Base-by-base conservation (phyloP, 2,113 vertebrate species). In the Hylia prasina region DNA sequence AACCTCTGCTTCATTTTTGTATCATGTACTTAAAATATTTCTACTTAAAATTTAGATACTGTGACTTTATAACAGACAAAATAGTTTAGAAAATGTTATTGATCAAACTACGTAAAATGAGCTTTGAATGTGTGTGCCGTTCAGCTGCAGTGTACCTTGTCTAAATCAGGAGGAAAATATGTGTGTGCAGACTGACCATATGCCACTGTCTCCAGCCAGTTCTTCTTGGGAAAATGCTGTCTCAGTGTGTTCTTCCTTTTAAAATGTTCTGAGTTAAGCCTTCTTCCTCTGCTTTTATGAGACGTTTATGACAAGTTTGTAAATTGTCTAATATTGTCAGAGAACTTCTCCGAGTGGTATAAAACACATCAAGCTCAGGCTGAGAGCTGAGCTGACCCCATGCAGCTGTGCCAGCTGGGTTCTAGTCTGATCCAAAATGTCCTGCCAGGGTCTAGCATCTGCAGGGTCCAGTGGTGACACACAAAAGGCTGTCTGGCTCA, bases 171-270 rank as follows among this genome's bases (percentile, higher is more conserved):
- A 86, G n/a, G 45, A 58, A 6, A 16, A 61, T 6, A 2, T 54
- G 4, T 23, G 6, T 16, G 1, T 30, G 15, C 21, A 33, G 22
- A 63, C 7, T 42, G 42, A 61, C 12, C 19, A 4, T 6, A 4
- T 31, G 21, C 6, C 1, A 1, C 28, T 57, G 15, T n/a, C n/a
- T 81, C 10, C 3, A 3, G 33, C 16, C 47, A 5, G 5, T 31
- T 69, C 57, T 81, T 11, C 31, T 66, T 53, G 13, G 9, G 6
- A 53, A 78, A 70, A 8, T 0, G 0, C 5, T 35, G 18, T 56
- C 31, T 69, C 19, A 22, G 6, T 21, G 13, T 45, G 15, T 7
- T 77, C 12, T 72, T 72, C 11, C 11, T 72, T 84, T 87, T 35
- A 21, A 88, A 69, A 56, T 40, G 6, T n/a, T 16, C 4, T 30